These are phyloP conservation scores for Leptopterna dolabrata DNA, from an alignment of 2,888 invertebrate genomes.

Conservation along the genomic window DNA sequence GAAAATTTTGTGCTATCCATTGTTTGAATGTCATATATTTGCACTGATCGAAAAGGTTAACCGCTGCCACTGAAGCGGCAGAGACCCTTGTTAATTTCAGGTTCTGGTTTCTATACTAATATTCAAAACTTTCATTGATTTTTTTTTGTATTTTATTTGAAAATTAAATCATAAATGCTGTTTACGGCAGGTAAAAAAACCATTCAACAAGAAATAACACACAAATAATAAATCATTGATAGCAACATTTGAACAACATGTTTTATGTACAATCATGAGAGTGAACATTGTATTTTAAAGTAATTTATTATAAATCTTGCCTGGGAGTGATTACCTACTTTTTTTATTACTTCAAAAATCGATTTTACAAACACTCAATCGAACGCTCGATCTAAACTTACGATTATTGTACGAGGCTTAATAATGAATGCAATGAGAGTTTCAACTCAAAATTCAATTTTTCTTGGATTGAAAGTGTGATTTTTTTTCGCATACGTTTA, in stretches of 20 bases:
- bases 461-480: background rate
- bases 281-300: constrained; percentile 38
- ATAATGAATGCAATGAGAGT: constrained; percentile 19
- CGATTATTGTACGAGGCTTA: constrained; percentile 51
- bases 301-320: constrained; percentile 17
- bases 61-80: too few relatives aligned
- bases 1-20: too few relatives aligned
- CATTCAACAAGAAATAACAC: constrained; percentile 45
- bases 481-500: constrained; percentile 28
- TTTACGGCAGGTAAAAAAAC: constrained; percentile 51
- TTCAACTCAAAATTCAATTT: background rate
- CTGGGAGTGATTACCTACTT: constrained; percentile 29
- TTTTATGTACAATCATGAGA: constrained; percentile 53
- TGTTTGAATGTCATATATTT: too few relatives aligned
- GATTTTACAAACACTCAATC: constrained; percentile 51
- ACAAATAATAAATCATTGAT: constrained; percentile 50
- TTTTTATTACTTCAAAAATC: constrained; percentile 30
- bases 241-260: constrained; percentile 52
- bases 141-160: constrained; percentile 46
- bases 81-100: background rate
- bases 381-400: constrained; percentile 52
- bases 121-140: constrained; percentile 24
- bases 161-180: constrained; percentile 50
- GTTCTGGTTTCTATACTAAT: constrained; percentile 26
- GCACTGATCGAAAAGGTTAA: too few relatives aligned